phyloP scores from a whole-genome alignment of 2,797 vertebrate species.

The Gallinago nigripennis region DNA sequence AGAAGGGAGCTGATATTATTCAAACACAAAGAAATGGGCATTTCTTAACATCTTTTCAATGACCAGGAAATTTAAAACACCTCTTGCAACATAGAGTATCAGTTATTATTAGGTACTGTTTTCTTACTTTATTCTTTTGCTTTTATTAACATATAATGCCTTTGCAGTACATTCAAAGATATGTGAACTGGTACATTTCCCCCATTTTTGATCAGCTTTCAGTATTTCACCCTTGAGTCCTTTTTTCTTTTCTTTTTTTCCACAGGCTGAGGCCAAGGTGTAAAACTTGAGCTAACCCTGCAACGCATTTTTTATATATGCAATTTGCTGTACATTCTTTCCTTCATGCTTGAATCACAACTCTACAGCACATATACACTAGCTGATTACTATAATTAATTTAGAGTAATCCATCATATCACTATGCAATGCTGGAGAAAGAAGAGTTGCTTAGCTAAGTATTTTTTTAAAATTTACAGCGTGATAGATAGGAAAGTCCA shows the following conservation, averaged over 20 bases:
- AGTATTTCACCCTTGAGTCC: slow-evolving; percentile 26
- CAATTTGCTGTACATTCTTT: slow-evolving; percentile 32
- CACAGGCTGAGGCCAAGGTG: slow-evolving; percentile 22
- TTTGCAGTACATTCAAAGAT: slow-evolving; percentile 52
- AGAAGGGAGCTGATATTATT: slow-evolving; percentile 55
- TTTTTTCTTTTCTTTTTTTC: neutral
- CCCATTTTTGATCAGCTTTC: slow-evolving; percentile 56
- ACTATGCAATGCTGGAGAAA: neutral
- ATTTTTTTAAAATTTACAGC: neutral
- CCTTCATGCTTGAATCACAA: slow-evolving; percentile 28
- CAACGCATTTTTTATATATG: neutral
- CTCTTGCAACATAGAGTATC: slow-evolving; percentile 34
- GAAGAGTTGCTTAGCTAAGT: slow-evolving; percentile 7
- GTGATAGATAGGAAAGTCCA: slow-evolving; percentile 28
- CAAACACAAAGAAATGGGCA: slow-evolving; percentile 30
- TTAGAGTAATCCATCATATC: slow-evolving; percentile 54
- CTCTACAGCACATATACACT: neutral
- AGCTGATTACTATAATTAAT: slow-evolving; percentile 53
- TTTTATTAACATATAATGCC: slow-evolving; percentile 65
- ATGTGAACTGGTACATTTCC: slow-evolving; percentile 44
- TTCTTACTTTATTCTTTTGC: slow-evolving; percentile 65
- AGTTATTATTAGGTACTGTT: slow-evolving; percentile 62
- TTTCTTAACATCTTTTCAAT: slow-evolving; percentile 60
- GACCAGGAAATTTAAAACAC: slow-evolving; percentile 71
- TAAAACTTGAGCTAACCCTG: slow-evolving; percentile 44